These are phyloP conservation scores for Nymphalis urticae DNA, from an alignment of 2,888 invertebrate species.

Conservation along the genomic window DNA sequence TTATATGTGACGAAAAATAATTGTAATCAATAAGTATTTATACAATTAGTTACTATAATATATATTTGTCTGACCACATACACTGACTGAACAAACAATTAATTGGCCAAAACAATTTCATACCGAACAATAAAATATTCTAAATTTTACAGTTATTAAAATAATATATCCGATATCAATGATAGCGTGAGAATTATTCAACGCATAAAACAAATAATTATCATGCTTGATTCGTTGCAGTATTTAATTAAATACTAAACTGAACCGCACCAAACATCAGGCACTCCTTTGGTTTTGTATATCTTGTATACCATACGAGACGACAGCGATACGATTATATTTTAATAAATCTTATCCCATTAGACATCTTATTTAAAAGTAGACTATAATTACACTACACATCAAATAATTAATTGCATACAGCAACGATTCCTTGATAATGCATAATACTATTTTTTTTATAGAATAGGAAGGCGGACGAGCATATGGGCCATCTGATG, in stretches of 20 bases:
- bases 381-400: too few relatives aligned
- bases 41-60: background rate
- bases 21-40: too few relatives aligned
- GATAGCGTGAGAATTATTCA: conserved; percentile 3
- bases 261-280: conserved; percentile 53
- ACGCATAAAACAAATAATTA: conserved; percentile 12
- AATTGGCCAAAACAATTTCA: background rate
- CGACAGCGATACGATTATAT: conserved; percentile 12
- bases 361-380: too few relatives aligned
- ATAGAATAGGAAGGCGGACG: too few relatives aligned
- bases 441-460: too few relatives aligned
- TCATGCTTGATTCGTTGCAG: conserved; percentile 45
- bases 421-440: too few relatives aligned
- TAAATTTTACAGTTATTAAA: conserved; percentile 1
- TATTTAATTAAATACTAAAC: conserved; percentile 48
- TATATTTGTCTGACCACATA: too few relatives aligned
- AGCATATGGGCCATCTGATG: too few relatives aligned
- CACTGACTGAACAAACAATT: background rate
- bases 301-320: conserved; percentile 26
- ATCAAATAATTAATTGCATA: too few relatives aligned
- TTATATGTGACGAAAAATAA: too few relatives aligned
- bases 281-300: conserved; percentile 51
- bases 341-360: background rate
- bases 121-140: background rate
- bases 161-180: background rate